Evolutionary conservation across 2,888 invertebrate genomes (phyloP).

Genomic region (Mesorhabditis belari): DNA sequence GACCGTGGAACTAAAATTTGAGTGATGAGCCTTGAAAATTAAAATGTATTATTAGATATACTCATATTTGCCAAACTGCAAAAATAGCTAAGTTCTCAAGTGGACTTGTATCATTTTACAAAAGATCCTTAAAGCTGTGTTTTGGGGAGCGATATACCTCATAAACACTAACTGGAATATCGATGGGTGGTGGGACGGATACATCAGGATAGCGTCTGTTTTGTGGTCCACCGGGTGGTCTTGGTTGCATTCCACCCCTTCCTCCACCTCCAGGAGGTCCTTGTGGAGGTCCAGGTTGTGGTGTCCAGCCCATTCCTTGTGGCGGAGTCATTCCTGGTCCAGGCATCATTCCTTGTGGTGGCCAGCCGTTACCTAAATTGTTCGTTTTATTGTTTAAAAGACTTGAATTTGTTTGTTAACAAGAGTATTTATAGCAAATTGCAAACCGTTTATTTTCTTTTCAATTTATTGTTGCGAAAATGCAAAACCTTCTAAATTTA

Average conservation of each 20-base stretch:
- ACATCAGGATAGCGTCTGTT: slow-evolving; percentile 16
- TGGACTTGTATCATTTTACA: too few species aligned
- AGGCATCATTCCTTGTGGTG: not conserved
- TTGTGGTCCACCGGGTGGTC: slow-evolving; percentile 9
- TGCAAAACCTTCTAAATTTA: too few species aligned
- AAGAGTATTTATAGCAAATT: not conserved
- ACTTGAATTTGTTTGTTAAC: too few species aligned
- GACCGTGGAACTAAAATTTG: not conserved
- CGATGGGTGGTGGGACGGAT: slow-evolving; percentile 36
- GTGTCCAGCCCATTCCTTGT: not conserved
- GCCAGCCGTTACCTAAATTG: not conserved
- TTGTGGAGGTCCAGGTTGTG: not conserved
- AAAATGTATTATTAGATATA: too few species aligned
- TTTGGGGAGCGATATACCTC: too few species aligned
- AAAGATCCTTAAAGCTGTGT: too few species aligned
- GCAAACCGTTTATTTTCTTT: not conserved
- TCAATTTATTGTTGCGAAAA: not conserved
- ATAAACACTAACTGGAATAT: slow-evolving; percentile 18
- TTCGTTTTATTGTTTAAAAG: too few species aligned
- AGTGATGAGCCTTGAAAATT: too few species aligned
- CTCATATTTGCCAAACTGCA: too few species aligned
- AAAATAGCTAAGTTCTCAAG: too few species aligned
- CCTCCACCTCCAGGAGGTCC: not conserved
- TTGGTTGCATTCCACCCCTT: slow-evolving; percentile 11
- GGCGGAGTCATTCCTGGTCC: not conserved